Percentiles rank a stretch among this genome's conserved stretches.
Conservation (phyloP, 1,140 invertebrate species). For the Aphaenogaster floridana region DNA sequence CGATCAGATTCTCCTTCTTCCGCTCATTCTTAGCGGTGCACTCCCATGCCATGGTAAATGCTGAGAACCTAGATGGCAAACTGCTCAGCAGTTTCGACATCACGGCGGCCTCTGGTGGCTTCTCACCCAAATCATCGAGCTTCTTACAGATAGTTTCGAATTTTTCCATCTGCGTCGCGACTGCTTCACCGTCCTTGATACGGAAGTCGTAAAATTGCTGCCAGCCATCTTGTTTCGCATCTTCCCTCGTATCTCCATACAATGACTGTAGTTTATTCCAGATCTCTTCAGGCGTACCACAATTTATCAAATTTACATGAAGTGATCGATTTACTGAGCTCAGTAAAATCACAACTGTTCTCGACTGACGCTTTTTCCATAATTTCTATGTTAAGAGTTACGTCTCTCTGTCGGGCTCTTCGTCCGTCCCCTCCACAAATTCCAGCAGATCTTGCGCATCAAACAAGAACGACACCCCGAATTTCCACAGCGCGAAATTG, state of each 20-base stretch:
- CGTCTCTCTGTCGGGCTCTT: not conserved
- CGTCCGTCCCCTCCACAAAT: not conserved
- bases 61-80: constrained; percentile 37
- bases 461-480: not conserved
- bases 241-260: constrained; percentile 23
- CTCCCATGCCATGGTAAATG: constrained; percentile 50
- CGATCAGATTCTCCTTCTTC: constrained; percentile 40
- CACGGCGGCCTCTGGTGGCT: not conserved
- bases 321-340: constrained; percentile 17
- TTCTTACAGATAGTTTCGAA: constrained; percentile 53
- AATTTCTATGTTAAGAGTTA: not conserved
- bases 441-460: not conserved
- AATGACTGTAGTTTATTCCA: constrained; percentile 20
- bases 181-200: constrained; percentile 22
- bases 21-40: constrained; percentile 29
- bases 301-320: constrained; percentile 47
- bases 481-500: constrained; percentile 33
- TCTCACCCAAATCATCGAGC: not conserved
- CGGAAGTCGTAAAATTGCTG: constrained; percentile 49
- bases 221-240: constrained; percentile 14
- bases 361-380: not conserved
- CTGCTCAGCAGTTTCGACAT: constrained; percentile 46
- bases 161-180: constrained; percentile 42
- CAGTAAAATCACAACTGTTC: not conserved
- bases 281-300: constrained; percentile 4